Evolutionary conservation across 2,113 vertebrate genomes (phyloP).

Genomic region (Gymnobelideus leadbeateri): DNA sequence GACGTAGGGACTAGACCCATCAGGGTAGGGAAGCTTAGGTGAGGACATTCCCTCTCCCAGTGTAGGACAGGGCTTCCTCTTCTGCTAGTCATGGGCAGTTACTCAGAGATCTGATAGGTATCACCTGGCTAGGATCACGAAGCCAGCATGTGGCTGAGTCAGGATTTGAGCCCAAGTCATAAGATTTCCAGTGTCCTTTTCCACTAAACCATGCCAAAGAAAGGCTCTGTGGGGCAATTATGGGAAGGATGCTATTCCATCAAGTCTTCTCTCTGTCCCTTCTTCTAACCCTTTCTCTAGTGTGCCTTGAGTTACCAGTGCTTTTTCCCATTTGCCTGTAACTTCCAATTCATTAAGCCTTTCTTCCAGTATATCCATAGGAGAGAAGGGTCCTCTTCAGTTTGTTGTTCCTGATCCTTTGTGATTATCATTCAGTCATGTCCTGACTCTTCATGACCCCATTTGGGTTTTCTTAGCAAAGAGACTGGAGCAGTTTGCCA

Average conservation of each 20-base stretch:
- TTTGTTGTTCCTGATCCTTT: neutral
- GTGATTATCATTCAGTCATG: neutral
- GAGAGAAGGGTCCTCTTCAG: neutral
- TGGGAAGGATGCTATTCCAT: neutral
- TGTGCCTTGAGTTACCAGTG: neutral
- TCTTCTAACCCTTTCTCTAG: neutral
- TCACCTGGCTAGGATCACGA: neutral
- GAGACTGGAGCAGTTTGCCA: neutral
- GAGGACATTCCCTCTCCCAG: neutral
- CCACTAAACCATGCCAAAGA: neutral
- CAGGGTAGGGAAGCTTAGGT: neutral
- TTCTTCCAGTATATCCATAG: neutral
- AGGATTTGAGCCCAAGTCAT: constrained; percentile 3
- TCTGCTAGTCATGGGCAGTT: neutral
- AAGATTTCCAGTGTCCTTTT: neutral
- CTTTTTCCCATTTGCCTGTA: neutral
- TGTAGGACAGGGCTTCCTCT: neutral
- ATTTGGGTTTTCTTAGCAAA: neutral
- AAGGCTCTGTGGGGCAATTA: neutral
- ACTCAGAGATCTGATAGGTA: neutral
- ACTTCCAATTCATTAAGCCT: neutral
- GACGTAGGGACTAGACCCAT: neutral
- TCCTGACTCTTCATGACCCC: neutral
- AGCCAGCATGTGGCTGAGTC: neutral
- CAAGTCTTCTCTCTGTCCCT: neutral